These are phyloP conservation scores for Sphinx pinastri DNA, from an alignment of 2,888 invertebrate genomes.

Conservation along the genomic window DNA sequence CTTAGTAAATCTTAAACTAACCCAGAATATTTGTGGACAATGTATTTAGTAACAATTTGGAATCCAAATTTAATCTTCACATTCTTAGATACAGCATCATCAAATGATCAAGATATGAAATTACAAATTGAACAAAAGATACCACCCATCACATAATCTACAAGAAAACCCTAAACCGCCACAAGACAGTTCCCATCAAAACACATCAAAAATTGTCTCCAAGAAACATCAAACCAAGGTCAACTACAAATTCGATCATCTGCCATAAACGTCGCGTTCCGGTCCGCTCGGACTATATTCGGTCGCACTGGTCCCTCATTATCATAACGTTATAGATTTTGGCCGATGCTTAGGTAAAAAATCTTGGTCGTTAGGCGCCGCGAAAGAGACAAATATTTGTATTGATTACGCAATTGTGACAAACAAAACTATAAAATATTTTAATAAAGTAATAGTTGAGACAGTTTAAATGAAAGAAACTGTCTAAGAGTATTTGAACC, in stretches of 20 bases:
- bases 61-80: no score
- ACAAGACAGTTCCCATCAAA: no score
- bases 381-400: neutral
- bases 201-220: neutral
- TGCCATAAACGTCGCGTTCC: slow-evolving; percentile 6
- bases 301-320: neutral
- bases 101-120: no score
- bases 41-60: no score
- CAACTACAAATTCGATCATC: slow-evolving; percentile 14
- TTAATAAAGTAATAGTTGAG: neutral
- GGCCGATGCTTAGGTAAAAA: slow-evolving; percentile 1
- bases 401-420: slow-evolving; percentile 2
- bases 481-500: no score
- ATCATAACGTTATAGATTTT: slow-evolving; percentile 15
- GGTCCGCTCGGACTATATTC: neutral
- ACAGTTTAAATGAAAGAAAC: no score
- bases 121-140: no score
- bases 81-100: no score
- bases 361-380: neutral
- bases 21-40: no score
- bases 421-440: neutral
- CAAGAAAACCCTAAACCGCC: no score
- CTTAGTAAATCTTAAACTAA: no score
- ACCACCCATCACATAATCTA: no score
- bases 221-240: neutral